Evolutionary conservation across 2,888 invertebrate species (phyloP).

Genomic region (Pterostichus madidus): DNA sequence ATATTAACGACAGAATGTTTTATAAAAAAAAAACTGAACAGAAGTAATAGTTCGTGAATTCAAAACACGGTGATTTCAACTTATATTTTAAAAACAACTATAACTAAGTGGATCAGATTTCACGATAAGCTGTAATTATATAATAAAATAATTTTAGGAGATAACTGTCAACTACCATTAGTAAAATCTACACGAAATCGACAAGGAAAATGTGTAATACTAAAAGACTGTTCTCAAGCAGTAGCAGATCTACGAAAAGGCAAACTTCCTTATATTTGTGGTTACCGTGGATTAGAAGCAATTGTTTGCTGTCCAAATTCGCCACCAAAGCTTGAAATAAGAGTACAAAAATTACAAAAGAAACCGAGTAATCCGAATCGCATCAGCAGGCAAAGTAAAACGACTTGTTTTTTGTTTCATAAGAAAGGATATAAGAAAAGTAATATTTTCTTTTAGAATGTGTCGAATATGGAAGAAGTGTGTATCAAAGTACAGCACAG

Average conservation of each 20-base stretch:
- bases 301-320: neutral
- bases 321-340: neutral
- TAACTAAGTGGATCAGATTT: too few species aligned
- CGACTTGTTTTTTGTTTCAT: too few species aligned
- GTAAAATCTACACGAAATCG: neutral
- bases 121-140: too few species aligned
- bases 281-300: neutral
- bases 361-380: neutral
- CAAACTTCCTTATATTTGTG: neutral
- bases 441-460: conserved; percentile 28
- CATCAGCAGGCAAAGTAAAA: neutral
- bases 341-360: neutral
- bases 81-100: too few species aligned
- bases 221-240: neutral
- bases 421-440: too few species aligned
- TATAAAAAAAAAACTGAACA: too few species aligned
- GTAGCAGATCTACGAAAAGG: neutral
- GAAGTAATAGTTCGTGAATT: too few species aligned
- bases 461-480: conserved; percentile 5
- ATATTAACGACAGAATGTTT: too few species aligned
- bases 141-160: neutral
- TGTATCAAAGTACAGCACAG: neutral
- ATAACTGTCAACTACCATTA: neutral
- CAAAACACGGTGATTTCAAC: too few species aligned
- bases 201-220: neutral